Evolutionary conservation across 1,140 invertebrate species (phyloP).

Genomic region (Hormaphis cornu): DNA sequence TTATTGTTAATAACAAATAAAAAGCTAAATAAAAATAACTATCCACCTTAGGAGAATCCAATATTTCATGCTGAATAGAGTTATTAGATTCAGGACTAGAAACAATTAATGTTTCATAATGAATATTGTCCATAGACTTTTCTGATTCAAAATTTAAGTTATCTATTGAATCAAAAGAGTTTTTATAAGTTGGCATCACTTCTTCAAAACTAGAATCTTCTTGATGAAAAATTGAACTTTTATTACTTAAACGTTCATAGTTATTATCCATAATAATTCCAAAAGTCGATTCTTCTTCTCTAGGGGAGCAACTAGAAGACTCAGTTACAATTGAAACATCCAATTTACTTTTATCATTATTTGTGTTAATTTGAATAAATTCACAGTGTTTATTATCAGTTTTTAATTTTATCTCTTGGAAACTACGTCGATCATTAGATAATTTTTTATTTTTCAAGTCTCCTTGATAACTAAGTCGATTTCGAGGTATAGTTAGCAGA

Average conservation of each 20-base stretch:
- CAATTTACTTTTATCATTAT: neutral
- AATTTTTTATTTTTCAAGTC: constrained; percentile 15
- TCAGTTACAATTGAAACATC: constrained; percentile 6
- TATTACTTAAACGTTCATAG: constrained; percentile 4
- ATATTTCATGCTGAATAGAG: constrained; percentile 10
- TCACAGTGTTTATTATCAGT: neutral
- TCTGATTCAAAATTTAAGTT: constrained; percentile 7
- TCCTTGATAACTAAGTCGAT: constrained; percentile 35
- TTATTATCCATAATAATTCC: constrained; percentile 7
- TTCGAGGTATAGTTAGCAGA: constrained; percentile 17
- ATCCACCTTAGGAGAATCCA: neutral
- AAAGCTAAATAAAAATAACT: neutral
- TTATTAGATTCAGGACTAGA: constrained; percentile 23
- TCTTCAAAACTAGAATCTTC: constrained; percentile 23
- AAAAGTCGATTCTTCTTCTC: neutral
- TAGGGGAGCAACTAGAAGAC: neutral
- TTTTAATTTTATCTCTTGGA: constrained; percentile 22
- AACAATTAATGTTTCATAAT: constrained; percentile 20
- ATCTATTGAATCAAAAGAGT: neutral
- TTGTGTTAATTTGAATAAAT: neutral
- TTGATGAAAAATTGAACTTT: constrained; percentile 18
- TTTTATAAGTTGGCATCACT: neutral
- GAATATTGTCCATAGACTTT: constrained; percentile 16
- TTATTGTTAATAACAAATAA: neutral
- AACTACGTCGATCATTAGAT: constrained; percentile 8